phyloP scores from a whole-genome alignment of 2,888 invertebrate genomes.

The Rhagonycha lutea region DNA sequence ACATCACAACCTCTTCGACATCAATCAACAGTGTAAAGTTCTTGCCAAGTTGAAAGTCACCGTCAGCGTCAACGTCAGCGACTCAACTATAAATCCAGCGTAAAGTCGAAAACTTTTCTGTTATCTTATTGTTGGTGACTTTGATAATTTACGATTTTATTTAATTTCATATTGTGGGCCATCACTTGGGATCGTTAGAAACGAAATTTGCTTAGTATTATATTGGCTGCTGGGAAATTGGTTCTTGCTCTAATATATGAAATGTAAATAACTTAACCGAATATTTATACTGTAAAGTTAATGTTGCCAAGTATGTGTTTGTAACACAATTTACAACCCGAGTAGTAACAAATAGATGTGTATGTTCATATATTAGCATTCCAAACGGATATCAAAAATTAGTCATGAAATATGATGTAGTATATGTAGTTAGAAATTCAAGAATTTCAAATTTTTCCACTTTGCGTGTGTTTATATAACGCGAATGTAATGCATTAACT shows the following conservation, averaged over 20 bases:
- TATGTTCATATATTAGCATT: background rate
- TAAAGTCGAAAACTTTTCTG: too few relatives aligned
- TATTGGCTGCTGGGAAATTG: background rate
- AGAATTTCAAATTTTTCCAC: background rate
- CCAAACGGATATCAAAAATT: background rate
- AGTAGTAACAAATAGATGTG: background rate
- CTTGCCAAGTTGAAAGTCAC: background rate
- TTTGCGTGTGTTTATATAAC: constrained; percentile 32
- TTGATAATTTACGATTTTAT: too few relatives aligned
- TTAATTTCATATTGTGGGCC: too few relatives aligned
- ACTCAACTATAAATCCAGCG: background rate
- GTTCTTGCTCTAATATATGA: background rate
- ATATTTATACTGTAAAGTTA: background rate
- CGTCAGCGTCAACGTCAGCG: background rate
- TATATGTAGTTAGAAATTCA: background rate
- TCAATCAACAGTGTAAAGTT: too few relatives aligned
- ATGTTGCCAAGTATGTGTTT: background rate
- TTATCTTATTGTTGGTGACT: too few relatives aligned
- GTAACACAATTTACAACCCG: background rate
- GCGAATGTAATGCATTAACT: constrained; percentile 41
- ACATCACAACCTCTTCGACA: too few relatives aligned
- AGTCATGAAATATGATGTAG: background rate
- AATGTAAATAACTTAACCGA: background rate
- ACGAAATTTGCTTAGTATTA: background rate
- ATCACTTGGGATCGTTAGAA: background rate